phyloP scores from a whole-genome alignment of 1,140 invertebrate species.

The Melanaphis sacchari region DNA sequence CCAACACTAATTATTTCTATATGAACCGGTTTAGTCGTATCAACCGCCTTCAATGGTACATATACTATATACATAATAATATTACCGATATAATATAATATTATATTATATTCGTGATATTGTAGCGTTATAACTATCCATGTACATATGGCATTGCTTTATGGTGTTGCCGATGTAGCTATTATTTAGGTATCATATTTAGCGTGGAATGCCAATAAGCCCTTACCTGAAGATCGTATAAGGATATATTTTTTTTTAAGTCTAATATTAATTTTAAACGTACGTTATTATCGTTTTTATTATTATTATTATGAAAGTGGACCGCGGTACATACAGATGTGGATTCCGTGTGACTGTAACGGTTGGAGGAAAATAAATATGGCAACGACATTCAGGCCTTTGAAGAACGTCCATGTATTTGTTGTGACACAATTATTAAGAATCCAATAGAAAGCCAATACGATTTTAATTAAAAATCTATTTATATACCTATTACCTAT shows the following conservation, averaged over 20 bases:
- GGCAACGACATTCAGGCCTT: not conserved
- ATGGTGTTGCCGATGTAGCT: not conserved
- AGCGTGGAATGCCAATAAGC: not conserved
- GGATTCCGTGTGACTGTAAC: not conserved
- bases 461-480: not conserved
- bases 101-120: not conserved
- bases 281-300: not conserved
- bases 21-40: slow-evolving; percentile 7
- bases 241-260: not conserved
- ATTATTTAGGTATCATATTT: not conserved
- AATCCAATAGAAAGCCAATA: slow-evolving; percentile 23
- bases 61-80: not conserved
- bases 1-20: slow-evolving; percentile 14
- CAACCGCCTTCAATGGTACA: not conserved
- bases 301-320: slow-evolving; percentile 1
- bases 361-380: not conserved
- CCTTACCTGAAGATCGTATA: not conserved
- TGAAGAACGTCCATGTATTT: not conserved
- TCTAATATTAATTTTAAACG: not conserved
- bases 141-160: not conserved
- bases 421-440: slow-evolving; percentile 7
- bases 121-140: not conserved
- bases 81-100: not conserved
- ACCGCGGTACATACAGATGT: not conserved
- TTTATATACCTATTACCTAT: not conserved